phyloP scores from a whole-genome alignment of 2,797 vertebrate species.

The Scyliorhinus canicula region DNA sequence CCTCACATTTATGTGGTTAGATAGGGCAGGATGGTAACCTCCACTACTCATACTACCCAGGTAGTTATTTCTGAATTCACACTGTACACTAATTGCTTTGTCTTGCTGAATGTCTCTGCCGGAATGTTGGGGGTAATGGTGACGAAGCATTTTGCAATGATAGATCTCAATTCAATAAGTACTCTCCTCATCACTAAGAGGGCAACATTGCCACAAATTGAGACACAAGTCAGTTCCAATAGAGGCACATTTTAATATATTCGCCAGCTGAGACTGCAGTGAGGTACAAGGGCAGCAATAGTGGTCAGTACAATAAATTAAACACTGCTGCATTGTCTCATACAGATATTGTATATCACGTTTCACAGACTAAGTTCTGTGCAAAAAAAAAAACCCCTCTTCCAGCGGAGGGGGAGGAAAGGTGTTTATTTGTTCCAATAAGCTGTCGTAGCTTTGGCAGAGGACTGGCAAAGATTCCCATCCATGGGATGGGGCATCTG shows the following conservation, averaged over 20 bases:
- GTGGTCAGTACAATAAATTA: slow-evolving; percentile 1
- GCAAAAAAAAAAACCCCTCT: no score
- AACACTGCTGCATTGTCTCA: neutral
- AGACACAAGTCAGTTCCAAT: neutral
- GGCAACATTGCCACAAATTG: neutral
- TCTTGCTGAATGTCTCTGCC: neutral
- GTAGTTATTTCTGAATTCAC: neutral
- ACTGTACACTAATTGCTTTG: neutral
- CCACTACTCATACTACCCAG: neutral
- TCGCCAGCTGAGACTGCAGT: neutral
- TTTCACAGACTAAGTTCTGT: neutral
- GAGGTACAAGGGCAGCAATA: neutral
- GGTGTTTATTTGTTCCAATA: neutral
- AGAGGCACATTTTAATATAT: slow-evolving; percentile 13
- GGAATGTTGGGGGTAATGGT: no score
- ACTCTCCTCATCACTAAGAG: neutral
- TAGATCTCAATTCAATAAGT: neutral
- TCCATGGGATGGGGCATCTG: neutral
- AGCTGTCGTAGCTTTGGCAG: neutral
- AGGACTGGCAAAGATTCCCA: neutral
- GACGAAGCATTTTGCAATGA: neutral
- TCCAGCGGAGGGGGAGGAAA: neutral
- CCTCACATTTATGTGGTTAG: no score
- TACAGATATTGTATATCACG: slow-evolving; percentile 3
- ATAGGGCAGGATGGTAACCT: no score